Evolutionary conservation across 2,113 vertebrate genomes (phyloP).

Genomic region (Oxyruncus cristatus): DNA sequence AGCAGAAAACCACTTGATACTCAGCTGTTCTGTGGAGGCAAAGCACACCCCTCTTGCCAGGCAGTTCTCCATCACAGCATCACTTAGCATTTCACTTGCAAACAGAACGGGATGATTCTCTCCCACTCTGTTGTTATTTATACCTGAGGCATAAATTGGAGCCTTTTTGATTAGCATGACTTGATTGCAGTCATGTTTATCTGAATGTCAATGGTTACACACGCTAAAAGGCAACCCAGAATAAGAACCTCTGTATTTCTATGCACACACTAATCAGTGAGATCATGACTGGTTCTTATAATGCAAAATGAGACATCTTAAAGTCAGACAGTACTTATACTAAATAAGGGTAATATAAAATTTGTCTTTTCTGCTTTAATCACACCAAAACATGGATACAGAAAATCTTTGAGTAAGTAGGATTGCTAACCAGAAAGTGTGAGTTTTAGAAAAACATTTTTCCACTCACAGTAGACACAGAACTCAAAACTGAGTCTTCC

Average conservation of each 20-base stretch:
- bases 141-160: slow-evolving; percentile 22
- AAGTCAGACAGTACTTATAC: not conserved
- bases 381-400: not conserved
- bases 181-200: slow-evolving; percentile 49
- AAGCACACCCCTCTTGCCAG: not conserved
- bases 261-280: not conserved
- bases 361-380: not conserved
- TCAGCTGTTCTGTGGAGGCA: not conserved
- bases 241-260: not conserved
- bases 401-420: not conserved
- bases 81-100: not conserved
- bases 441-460: not conserved
- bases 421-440: not conserved
- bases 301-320: slow-evolving; percentile 7
- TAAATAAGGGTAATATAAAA: not conserved
- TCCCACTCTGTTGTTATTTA: slow-evolving; percentile 56
- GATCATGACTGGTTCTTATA: not conserved
- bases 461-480: not conserved
- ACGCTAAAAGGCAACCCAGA: slow-evolving; percentile 3
- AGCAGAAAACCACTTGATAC: not conserved
- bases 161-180: slow-evolving; percentile 29
- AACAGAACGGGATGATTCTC: not conserved
- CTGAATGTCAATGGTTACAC: slow-evolving; percentile 27
- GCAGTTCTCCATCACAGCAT: not conserved
- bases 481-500: not conserved